These are phyloP conservation scores for Drosophila mojavensis DNA, from an alignment of 1,140 invertebrate species.

Conservation along the genomic window DNA sequence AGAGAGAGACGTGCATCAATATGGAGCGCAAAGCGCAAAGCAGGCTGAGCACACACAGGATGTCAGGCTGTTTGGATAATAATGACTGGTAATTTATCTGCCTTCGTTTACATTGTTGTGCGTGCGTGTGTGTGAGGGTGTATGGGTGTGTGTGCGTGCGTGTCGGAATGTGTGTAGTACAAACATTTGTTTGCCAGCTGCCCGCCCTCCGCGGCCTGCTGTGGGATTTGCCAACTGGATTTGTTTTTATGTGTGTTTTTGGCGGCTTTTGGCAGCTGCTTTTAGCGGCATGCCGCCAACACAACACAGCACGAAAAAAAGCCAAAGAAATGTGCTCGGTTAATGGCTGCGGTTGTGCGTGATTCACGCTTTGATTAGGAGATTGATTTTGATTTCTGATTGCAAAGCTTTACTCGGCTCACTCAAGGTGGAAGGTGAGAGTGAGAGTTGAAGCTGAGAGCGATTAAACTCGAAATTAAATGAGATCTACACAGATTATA, in stretches of 20 bases:
- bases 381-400: slow-evolving; percentile 63
- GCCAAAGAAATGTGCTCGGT: slow-evolving; percentile 13
- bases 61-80: slow-evolving; percentile 74
- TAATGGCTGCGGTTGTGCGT: slow-evolving; percentile 72
- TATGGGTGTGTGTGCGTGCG: slow-evolving; percentile 44
- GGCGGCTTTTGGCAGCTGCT: slow-evolving; percentile 31
- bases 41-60: slow-evolving; percentile 22
- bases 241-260: slow-evolving; percentile 54
- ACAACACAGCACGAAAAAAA: slow-evolving; percentile 1
- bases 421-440: neutral
- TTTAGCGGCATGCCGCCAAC: slow-evolving; percentile 25
- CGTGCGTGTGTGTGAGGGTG: slow-evolving; percentile 17
- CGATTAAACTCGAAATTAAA: no score
- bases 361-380: slow-evolving; percentile 76
- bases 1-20: slow-evolving; percentile 4
- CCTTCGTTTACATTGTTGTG: slow-evolving; percentile 77
- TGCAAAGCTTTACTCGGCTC: neutral
- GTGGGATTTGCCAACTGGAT: slow-evolving; percentile 61
- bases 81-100: slow-evolving; percentile 80
- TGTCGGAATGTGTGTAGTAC: slow-evolving; percentile 62
- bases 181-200: slow-evolving; percentile 73
- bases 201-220: neutral
- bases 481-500: no score
- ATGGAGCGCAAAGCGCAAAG: neutral
- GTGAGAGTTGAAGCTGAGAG: neutral